Conservation (phyloP, 2,797 vertebrate species). For the Melopsittacus undulatus region DNA sequence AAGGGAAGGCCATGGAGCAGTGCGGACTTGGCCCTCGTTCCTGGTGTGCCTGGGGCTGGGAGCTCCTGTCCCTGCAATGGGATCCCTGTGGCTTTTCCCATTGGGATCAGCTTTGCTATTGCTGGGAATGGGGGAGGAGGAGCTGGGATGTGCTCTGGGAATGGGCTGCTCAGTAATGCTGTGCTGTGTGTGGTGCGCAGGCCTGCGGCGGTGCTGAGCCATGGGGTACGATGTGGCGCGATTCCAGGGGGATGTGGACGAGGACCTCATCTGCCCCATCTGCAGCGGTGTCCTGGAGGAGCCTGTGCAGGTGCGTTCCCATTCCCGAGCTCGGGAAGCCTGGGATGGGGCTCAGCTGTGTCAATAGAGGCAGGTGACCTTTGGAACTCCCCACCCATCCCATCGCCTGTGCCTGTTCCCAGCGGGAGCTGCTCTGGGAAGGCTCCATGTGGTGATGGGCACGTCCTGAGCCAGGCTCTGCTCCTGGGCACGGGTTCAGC, state of each 20-base stretch:
- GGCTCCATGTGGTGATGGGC: too few species aligned
- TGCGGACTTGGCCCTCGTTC: neutral
- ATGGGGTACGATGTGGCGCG: conserved; percentile 99
- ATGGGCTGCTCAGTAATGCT: too few species aligned
- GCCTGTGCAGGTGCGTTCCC: conserved; percentile 89
- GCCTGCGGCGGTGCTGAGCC: conserved; percentile 87
- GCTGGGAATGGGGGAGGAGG: neutral
- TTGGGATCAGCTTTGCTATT: neutral
- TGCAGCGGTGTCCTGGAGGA: conserved; percentile 98
- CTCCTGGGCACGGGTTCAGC: too few species aligned
- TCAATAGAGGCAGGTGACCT: too few species aligned
- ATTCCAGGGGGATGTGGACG: conserved; percentile 98
- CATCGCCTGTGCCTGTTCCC: too few species aligned
- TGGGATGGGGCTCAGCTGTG: too few species aligned
- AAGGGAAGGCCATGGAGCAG: neutral
- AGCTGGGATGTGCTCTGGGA: neutral
- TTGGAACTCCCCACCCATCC: too few species aligned
- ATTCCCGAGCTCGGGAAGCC: too few species aligned
- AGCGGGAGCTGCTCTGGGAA: too few species aligned
- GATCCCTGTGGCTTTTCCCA: fast-evolving
- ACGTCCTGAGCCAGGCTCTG: too few species aligned
- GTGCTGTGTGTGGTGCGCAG: conserved; percentile 48
- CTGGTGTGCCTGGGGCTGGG: neutral
- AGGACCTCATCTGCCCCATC: conserved; percentile 98
- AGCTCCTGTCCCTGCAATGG: neutral